Conservation (phyloP, 2,113 vertebrate species). For the Chaetorhynchus papuensis region DNA sequence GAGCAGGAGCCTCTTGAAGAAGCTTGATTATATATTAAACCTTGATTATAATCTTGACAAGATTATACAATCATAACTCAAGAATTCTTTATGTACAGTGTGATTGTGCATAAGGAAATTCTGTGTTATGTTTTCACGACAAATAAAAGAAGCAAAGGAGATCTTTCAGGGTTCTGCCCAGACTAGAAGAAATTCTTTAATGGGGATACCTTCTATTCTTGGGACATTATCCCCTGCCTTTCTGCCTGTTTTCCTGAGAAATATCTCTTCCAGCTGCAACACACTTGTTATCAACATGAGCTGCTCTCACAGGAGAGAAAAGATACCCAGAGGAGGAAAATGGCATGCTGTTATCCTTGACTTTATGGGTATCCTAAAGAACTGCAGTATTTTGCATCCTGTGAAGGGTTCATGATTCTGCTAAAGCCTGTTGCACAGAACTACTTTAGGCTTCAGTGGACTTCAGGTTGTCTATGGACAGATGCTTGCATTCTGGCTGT, state of each 20-base stretch:
- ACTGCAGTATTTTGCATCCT: neutral
- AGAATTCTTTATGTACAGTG: neutral
- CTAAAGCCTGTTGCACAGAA: neutral
- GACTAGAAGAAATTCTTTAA: neutral
- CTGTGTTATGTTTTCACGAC: neutral
- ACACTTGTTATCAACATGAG: neutral
- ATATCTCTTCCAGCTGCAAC: neutral
- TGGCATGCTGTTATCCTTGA: neutral
- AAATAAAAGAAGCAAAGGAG: neutral
- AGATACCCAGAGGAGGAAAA: neutral
- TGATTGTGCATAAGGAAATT: neutral
- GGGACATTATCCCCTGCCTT: neutral
- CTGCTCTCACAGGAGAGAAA: neutral
- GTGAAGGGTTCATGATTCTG: neutral
- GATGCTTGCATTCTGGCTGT: neutral
- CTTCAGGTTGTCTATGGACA: neutral
- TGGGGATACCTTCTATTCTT: neutral
- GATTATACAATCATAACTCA: neutral
- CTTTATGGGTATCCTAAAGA: neutral
- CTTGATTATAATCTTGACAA: neutral
- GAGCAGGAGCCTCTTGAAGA: neutral
- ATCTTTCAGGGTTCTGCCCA: neutral
- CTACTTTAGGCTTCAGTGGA: neutral
- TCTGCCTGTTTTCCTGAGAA: neutral
- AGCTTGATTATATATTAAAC: neutral